Base-by-base conservation (phyloP, 2,888 invertebrate species). In the Bombylius discolor region DNA sequence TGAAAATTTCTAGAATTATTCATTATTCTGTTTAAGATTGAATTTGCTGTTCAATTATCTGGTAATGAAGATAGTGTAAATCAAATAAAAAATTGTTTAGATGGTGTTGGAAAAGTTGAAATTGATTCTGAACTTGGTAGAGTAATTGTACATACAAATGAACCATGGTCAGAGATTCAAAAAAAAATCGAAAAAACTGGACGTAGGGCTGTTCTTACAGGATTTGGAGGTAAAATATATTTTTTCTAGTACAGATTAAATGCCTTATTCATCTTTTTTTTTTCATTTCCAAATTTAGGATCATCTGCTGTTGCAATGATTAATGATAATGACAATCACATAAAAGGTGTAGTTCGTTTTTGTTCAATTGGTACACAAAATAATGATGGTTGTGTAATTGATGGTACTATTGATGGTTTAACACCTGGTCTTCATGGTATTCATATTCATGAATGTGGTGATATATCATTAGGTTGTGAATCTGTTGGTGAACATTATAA, bases 381-480 rank as follows among this genome's bases (percentile, higher is more conserved):
- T 0, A 68, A 71, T 1, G 63, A 70, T 0, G 81, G 79, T 0
- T 83, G 87, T 52, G 77, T 93, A 1, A 79, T 91, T 4, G 94
- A 94, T 67, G 93, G 93, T 1, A 87, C 87, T 4, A 74, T 94
- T 4, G 92, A 93, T 73, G 89, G 90, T 0, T 75, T 94, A 49
- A 63, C 75, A 0, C 79, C 79, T 42, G 87, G 87, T 61, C 74
- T 69, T 55, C 71, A 74, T 60, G 71, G 70, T 8, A 63, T 76
- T 5, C 73, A 74, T 61, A 74, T 89, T 47, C 84, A 87, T 65
- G 85, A 88, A 71, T 81, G 80, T 67, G 89, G 89, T 0, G 88
- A 89, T 71, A 72, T 88, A 51, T 85, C 87, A 2, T 63, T 76
- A 5, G 78, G 78, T 32, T 78, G 77, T 64, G 65, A 69, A 47